A percentile compares a stretch with the other conserved stretches of the same genome.
These are phyloP conservation scores for Neomorphus geoffroyi DNA, from an alignment of 2,797 vertebrate species.

Conservation along the genomic window DNA sequence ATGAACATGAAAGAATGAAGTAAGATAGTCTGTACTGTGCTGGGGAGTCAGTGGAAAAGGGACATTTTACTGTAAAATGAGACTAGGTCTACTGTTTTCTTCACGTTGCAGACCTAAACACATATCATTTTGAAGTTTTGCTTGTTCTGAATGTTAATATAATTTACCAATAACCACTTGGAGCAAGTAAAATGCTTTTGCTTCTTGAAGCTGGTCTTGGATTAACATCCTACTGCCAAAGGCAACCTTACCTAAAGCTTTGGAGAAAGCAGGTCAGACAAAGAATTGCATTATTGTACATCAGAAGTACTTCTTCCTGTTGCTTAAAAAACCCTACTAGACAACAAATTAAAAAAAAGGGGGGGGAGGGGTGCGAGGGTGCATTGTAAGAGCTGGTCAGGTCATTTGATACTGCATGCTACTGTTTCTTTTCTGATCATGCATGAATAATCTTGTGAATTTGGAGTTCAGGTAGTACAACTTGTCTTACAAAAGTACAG, in stretches of 20 bases:
- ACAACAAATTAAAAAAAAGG: background rate
- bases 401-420: background rate
- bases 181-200: background rate
- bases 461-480: background rate
- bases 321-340: background rate
- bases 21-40: background rate
- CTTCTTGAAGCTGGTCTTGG: background rate
- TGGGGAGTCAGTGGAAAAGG: background rate
- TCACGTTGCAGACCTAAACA: background rate
- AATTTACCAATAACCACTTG: background rate
- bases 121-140: background rate
- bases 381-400: background rate
- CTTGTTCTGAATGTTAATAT: background rate
- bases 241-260: background rate
- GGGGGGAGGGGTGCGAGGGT: background rate
- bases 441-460: conserved; percentile 2
- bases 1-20: background rate
- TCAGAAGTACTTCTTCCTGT: background rate
- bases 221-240: background rate
- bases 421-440: background rate
- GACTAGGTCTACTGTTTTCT: background rate
- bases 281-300: background rate
- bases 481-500: conserved; percentile 19
- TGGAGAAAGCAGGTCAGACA: background rate
- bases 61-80: background rate